Evolutionary conservation across 2,113 vertebrate genomes (phyloP).

Genomic region (Dasyornis broadbenti): DNA sequence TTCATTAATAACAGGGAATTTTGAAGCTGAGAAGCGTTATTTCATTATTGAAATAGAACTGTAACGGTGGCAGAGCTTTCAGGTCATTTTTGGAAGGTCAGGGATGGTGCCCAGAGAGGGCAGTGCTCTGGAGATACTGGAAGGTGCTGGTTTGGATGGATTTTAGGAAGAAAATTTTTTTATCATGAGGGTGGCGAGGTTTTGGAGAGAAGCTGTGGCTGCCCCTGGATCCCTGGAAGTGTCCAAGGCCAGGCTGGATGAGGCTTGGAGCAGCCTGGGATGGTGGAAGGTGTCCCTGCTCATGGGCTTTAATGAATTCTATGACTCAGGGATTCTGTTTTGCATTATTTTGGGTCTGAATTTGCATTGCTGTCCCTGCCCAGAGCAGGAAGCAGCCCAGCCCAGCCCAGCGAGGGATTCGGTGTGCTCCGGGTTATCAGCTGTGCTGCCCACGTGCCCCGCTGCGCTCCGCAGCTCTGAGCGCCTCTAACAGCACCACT

Average conservation of each 20-base stretch:
- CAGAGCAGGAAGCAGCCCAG: too few relatives aligned
- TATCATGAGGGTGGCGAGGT: rapidly evolving
- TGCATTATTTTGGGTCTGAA: too few relatives aligned
- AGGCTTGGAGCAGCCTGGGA: background rate
- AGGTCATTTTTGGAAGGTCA: background rate
- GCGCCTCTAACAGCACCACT: background rate
- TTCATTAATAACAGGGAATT: background rate
- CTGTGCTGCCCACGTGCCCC: background rate
- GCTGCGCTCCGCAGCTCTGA: background rate
- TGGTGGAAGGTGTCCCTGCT: background rate
- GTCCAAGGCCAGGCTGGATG: background rate
- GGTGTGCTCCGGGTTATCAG: background rate
- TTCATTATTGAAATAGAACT: background rate
- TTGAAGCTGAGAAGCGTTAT: background rate
- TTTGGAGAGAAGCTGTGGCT: background rate
- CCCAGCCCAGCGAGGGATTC: background rate
- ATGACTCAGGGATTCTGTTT: too few relatives aligned
- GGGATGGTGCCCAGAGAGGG: background rate
- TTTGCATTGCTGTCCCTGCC: too few relatives aligned
- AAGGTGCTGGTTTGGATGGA: background rate
- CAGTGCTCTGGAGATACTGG: background rate
- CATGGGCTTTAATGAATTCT: too few relatives aligned
- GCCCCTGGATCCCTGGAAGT: background rate
- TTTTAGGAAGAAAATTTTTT: background rate
- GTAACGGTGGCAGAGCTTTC: background rate